Conservation (phyloP, 2,888 invertebrate species). For the Caenorhabditis zanzibari region DNA sequence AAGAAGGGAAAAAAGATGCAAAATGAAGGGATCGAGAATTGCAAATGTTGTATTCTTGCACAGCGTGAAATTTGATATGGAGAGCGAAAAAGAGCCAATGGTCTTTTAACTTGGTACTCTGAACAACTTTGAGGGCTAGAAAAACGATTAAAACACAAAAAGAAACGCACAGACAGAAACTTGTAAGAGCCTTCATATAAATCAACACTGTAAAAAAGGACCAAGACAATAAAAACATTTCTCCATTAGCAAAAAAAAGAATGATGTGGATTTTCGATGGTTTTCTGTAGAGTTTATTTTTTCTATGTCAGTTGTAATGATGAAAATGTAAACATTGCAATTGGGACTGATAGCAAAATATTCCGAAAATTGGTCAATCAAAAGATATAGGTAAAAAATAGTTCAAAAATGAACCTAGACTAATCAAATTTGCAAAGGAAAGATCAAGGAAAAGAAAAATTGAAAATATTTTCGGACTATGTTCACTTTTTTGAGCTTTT, state of each 20-base stretch:
- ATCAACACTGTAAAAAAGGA: not conserved
- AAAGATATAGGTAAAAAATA: too few relatives aligned
- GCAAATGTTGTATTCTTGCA: slow-evolving; percentile 11
- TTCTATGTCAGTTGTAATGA: too few relatives aligned
- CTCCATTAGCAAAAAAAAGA: not conserved
- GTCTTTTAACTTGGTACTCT: not conserved
- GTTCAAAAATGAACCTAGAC: too few relatives aligned
- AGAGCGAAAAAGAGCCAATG: not conserved
- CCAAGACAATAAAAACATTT: slow-evolving; percentile 25
- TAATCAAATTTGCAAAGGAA: too few relatives aligned
- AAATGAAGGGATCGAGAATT: not conserved
- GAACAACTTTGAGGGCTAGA: not conserved
- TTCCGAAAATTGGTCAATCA: too few relatives aligned
- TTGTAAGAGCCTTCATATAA: not conserved
- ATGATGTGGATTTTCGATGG: not conserved
- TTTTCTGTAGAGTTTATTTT: too few relatives aligned
- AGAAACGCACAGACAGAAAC: not conserved
- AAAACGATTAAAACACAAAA: not conserved
- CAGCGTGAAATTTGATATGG: slow-evolving; percentile 4
- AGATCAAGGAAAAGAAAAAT: too few relatives aligned
- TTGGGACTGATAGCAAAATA: too few relatives aligned
- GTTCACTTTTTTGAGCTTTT: too few relatives aligned
- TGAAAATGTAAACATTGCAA: too few relatives aligned
- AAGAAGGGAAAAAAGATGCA: slow-evolving; percentile 1
- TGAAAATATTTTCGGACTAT: too few relatives aligned